Percentiles rank a stretch among this genome's conserved stretches.
These are phyloP conservation scores for Pseudomugil gertrudae DNA, from an alignment of 2,797 vertebrate genomes.

Conservation along the genomic window DNA sequence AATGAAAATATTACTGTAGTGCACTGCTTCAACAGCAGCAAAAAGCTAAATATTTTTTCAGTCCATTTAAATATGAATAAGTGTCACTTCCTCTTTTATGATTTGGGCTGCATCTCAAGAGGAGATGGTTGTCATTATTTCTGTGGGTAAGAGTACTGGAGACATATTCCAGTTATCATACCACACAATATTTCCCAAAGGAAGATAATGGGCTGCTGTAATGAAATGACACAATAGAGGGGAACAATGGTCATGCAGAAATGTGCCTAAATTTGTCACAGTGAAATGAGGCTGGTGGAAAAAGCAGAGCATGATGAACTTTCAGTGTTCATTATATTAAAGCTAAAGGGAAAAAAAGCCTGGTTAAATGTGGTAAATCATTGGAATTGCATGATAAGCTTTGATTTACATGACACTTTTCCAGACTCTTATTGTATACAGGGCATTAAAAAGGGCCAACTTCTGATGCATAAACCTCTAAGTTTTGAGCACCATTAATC, in stretches of 20 bases:
- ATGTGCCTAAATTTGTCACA: constrained; percentile 21
- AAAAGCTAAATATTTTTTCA: not conserved
- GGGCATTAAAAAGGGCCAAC: not conserved
- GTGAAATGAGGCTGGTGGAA: constrained; percentile 30
- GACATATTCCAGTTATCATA: constrained; percentile 40
- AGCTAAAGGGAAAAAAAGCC: not conserved
- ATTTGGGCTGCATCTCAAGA: constrained; percentile 11
- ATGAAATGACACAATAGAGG: constrained; percentile 44
- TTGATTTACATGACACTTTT: not conserved
- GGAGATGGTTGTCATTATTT: constrained; percentile 25
- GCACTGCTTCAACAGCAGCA: constrained; percentile 2
- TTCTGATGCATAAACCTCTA: not conserved
- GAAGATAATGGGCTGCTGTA: constrained; percentile 46
- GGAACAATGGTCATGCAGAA: constrained; percentile 41
- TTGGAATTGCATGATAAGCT: not conserved
- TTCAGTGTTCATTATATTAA: not conserved
- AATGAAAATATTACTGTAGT: constrained; percentile 1
- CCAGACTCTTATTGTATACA: not conserved
- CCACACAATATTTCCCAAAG: constrained; percentile 35
- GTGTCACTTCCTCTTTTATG: constrained; percentile 17
- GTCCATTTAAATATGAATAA: constrained; percentile 16
- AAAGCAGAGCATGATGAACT: constrained; percentile 30
- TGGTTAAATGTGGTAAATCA: not conserved
- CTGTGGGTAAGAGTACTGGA: constrained; percentile 2
- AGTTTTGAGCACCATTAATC: not conserved